A percentile compares a stretch with the other conserved stretches of the same genome.
These are phyloP conservation scores for Eciton burchellii DNA, from an alignment of 1,140 invertebrate genomes.

Conservation along the genomic window DNA sequence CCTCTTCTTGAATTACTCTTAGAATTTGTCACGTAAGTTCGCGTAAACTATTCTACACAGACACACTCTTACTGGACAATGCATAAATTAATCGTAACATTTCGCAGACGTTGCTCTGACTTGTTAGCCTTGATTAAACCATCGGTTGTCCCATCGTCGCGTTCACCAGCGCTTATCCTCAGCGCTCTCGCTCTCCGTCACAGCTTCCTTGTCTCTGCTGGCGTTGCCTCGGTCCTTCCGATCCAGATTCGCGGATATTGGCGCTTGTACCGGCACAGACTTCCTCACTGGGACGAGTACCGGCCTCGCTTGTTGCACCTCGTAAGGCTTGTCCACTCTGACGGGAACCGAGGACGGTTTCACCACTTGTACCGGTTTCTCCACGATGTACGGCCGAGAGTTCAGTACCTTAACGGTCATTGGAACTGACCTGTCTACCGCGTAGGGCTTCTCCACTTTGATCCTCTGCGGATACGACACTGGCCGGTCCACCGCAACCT, in stretches of 20 bases:
- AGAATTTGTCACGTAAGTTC: too few species aligned
- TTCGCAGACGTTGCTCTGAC: not conserved
- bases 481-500: constrained; percentile 87
- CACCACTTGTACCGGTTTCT: constrained; percentile 51
- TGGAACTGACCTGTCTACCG: constrained; percentile 87
- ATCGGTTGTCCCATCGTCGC: not conserved
- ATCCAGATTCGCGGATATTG: constrained; percentile 24
- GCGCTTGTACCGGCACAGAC: constrained; percentile 60
- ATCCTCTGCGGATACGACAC: constrained; percentile 87
- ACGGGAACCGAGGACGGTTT: constrained; percentile 73
- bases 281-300: constrained; percentile 52
- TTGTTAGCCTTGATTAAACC: constrained; percentile 24
- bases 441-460: constrained; percentile 88
- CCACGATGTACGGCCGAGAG: constrained; percentile 47
- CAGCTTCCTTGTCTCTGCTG: not conserved
- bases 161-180: not conserved
- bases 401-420: constrained; percentile 88
- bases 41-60: too few species aligned
- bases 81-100: not conserved
- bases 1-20: too few species aligned
- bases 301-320: constrained; percentile 81
- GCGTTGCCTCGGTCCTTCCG: constrained; percentile 6
- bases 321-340: constrained; percentile 86
- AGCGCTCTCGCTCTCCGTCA: not conserved
- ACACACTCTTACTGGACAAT: too few species aligned